A percentile compares a stretch with the other conserved stretches of the same genome.
These are phyloP conservation scores for Rhodeus uyekii DNA, from an alignment of 2,797 vertebrate genomes.

Conservation along the genomic window DNA sequence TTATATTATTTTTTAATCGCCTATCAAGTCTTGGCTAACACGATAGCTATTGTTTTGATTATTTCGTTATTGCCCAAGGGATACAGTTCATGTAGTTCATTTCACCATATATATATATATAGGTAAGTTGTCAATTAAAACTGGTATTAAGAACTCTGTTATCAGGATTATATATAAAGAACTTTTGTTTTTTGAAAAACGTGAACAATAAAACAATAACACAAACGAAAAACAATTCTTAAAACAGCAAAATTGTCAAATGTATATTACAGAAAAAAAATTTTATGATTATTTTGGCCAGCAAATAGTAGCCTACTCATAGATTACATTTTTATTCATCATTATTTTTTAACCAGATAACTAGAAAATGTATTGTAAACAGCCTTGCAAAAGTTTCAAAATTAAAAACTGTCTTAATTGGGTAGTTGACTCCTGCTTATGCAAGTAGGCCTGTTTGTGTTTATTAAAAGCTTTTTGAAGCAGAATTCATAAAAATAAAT, in stretches of 20 bases:
- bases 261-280: neutral
- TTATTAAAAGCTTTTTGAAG: neutral
- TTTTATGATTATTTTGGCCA: neutral
- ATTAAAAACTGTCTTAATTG: neutral
- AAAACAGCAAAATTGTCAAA: neutral
- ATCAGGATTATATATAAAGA: neutral
- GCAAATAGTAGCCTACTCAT: neutral
- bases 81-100: neutral
- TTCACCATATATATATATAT: neutral
- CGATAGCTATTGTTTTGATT: slow-evolving; percentile 5
- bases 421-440: neutral
- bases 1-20: neutral
- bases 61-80: neutral
- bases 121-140: neutral
- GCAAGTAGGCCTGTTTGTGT: neutral
- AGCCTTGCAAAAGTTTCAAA: neutral
- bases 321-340: neutral
- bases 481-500: neutral
- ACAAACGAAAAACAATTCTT: neutral
- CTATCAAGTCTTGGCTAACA: neutral
- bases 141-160: neutral
- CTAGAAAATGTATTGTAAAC: neutral
- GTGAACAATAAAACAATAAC: neutral
- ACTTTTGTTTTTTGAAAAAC: neutral
- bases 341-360: neutral